Conservation (phyloP, 2,888 invertebrate genomes). For the Agelastica alni region DNA sequence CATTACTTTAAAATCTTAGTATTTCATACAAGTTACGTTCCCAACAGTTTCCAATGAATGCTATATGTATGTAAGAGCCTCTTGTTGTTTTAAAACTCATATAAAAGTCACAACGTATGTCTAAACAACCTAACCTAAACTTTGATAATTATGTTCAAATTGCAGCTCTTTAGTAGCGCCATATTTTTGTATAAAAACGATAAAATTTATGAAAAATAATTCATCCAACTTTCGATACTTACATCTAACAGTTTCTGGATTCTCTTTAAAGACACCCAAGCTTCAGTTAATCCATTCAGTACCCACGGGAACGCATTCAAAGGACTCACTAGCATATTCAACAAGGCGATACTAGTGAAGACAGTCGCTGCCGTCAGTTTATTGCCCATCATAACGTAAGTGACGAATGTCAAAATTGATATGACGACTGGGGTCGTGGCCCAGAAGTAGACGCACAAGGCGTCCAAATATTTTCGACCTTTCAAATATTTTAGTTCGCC, state of each 20-base stretch:
- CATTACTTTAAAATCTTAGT: too few relatives aligned
- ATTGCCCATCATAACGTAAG: constrained; percentile 77
- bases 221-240: constrained; percentile 46
- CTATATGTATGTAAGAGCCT: too few relatives aligned
- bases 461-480: constrained; percentile 93
- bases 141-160: too few relatives aligned
- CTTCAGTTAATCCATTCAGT: constrained; percentile 92
- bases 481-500: constrained; percentile 78
- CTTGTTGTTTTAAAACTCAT: too few relatives aligned
- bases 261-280: constrained; percentile 91
- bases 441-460: constrained; percentile 98
- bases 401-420: constrained; percentile 80
- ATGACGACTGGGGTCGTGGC: constrained; percentile 95
- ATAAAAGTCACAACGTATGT: too few relatives aligned
- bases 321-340: constrained; percentile 92
- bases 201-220: background rate
- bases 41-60: too few relatives aligned
- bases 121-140: too few relatives aligned
- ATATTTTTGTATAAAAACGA: too few relatives aligned
- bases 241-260: constrained; percentile 82
- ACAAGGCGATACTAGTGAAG: constrained; percentile 91
- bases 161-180: too few relatives aligned
- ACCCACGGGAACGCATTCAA: constrained; percentile 99
- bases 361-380: constrained; percentile 85
- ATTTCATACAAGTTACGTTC: too few relatives aligned